These are phyloP conservation scores for Aphaenogaster rudis DNA, from an alignment of 1,140 invertebrate genomes.

Conservation along the genomic window DNA sequence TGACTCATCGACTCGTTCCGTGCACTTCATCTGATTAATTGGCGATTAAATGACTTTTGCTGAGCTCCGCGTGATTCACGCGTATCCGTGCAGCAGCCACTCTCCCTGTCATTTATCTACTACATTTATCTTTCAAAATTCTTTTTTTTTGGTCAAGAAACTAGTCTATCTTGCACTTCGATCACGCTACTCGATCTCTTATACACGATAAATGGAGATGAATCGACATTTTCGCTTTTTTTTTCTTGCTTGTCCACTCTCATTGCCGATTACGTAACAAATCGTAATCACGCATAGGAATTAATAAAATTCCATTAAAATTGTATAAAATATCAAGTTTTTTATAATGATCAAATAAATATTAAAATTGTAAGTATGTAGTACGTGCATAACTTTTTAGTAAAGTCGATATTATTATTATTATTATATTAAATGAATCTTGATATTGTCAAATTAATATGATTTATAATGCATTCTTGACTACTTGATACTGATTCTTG, in stretches of 20 bases:
- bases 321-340: background rate
- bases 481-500: too few species aligned
- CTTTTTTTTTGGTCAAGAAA: background rate
- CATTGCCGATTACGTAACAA: background rate
- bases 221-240: background rate
- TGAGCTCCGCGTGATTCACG: slow-evolving; percentile 21
- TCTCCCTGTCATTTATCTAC: background rate
- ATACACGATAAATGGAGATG: background rate
- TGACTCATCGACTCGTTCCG: background rate
- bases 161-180: background rate
- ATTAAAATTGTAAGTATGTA: background rate
- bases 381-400: too few species aligned
- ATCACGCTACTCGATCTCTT: background rate
- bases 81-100: background rate
- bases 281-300: background rate
- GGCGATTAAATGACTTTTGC: background rate
- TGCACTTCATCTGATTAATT: slow-evolving; percentile 35
- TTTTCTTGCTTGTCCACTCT: too few species aligned
- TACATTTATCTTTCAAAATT: background rate
- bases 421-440: too few species aligned
- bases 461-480: background rate
- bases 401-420: too few species aligned
- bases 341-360: background rate
- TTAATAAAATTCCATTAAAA: background rate
- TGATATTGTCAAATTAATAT: background rate